Base-by-base conservation (phyloP, 2,888 invertebrate species). In the Mythimna ferrago region DNA sequence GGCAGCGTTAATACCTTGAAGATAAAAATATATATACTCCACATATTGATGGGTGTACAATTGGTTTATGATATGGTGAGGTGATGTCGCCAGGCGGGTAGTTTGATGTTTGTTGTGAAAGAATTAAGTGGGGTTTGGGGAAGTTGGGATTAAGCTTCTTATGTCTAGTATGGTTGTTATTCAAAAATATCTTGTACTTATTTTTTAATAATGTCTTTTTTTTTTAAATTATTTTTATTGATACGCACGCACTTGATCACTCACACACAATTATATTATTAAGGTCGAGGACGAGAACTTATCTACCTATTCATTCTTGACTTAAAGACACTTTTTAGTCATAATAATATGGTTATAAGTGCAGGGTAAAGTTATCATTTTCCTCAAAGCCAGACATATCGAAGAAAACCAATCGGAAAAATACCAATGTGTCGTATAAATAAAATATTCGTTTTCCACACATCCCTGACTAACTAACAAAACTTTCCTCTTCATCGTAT, bases 1-100 rank as follows among this genome's bases (percentile, higher is more conserved):
- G 92, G 80, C 89, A 61, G 89, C 90, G 90, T 93, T 93, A 92
- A 93, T 93, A 91, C 90, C 89, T 89, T 91, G 89, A 82, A 78
- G 87, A 89, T 89, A 89, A 88, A 88, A 90, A 89, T 86, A 85
- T 86, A 83, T 63, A 88, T 88, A 89, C 87, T 89, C 87, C 78
- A 87, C 82, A 84, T 87, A 85, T 90, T 91, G 88, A 91, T 91
- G 86, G 83, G 68, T 82, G 88, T 89, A 90, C 89, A 92, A 91
- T 92, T 90, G 89, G 85, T 89, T 89, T 89, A 88, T 87, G 88
- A 80, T 82, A 80, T 73, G 73, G 60, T 14, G 51, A 41, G 53
- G 81, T 66, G 66, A 63, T 76, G 68, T 72, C 63, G 63, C 56
- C 58, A 38, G 85, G 74, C 84, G 86, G 85, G 54, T 14, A 71